Conservation (phyloP, 1,140 invertebrate genomes). For the Laupala kohalensis region DNA sequence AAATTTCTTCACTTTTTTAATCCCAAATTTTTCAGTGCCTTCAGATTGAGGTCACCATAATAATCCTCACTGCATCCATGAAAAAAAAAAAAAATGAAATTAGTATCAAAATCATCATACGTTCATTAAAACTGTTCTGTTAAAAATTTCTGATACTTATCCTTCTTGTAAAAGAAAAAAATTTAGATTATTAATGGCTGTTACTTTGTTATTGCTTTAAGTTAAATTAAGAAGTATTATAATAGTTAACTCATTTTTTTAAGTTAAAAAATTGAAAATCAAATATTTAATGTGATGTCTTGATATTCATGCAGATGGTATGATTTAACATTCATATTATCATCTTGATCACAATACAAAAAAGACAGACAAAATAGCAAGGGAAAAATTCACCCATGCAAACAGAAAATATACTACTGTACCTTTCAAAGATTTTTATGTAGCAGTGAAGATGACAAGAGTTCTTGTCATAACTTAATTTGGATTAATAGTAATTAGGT, state of each 20-base stretch:
- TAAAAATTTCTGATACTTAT: neutral
- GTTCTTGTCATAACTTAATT: neutral
- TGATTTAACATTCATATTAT: neutral
- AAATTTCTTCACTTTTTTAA: slow-evolving; percentile 30
- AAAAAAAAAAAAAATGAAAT: slow-evolving; percentile 4
- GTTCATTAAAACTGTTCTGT: neutral
- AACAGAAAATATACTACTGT: neutral
- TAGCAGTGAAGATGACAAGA: neutral
- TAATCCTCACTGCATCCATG: slow-evolving; percentile 57
- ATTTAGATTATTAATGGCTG: neutral
- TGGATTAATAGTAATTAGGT: neutral
- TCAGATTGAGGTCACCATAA: slow-evolving; percentile 69
- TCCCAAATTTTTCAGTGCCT: slow-evolving; percentile 63
- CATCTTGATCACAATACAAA: neutral
- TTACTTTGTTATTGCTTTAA: neutral
- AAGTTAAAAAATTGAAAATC: neutral
- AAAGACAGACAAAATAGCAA: neutral
- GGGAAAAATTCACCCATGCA: neutral
- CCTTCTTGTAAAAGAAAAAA: neutral
- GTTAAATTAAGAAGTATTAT: neutral
- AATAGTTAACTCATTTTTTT: neutral
- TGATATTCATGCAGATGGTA: no score
- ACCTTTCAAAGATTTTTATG: neutral
- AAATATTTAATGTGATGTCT: no score
- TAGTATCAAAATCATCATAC: neutral